phyloP scores from a whole-genome alignment of 1,140 invertebrate species.

The Pristionchus pacificus region DNA sequence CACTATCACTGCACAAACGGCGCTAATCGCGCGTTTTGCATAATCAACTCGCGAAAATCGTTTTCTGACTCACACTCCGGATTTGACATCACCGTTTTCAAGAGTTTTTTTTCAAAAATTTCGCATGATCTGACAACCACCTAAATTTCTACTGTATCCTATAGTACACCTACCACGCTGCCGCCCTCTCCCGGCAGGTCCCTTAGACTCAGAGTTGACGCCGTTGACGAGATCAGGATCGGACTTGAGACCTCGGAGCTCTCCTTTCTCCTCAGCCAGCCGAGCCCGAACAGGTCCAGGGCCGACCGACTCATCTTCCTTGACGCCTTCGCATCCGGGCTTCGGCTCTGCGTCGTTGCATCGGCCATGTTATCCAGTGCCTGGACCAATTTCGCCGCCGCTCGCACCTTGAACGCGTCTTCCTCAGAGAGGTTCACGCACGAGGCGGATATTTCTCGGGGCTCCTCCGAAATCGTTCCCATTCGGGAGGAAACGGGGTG shows the following conservation, averaged over 20 bases:
- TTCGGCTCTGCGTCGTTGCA: constrained; percentile 14
- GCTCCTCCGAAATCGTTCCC: neutral
- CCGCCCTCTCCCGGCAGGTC: neutral
- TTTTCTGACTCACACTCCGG: too few relatives aligned
- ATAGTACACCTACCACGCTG: too few relatives aligned
- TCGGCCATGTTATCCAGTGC: constrained; percentile 27
- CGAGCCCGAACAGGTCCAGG: constrained; percentile 3
- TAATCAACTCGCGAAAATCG: too few relatives aligned
- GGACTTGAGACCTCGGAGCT: neutral
- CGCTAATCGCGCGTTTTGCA: too few relatives aligned
- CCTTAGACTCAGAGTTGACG: neutral
- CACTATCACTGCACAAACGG: too few relatives aligned
- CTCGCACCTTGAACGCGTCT: constrained; percentile 30
- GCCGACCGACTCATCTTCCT: neutral
- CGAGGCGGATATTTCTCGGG: neutral
- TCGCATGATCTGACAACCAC: too few relatives aligned
- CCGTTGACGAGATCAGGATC: neutral
- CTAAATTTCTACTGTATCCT: too few relatives aligned
- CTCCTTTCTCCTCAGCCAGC: constrained; percentile 14
- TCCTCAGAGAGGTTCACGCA: constrained; percentile 23
- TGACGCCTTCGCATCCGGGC: constrained; percentile 13
- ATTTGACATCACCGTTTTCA: too few relatives aligned
- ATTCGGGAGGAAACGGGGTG: neutral
- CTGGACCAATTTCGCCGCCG: constrained; percentile 18
- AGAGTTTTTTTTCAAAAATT: too few relatives aligned